Percentiles rank a stretch among this genome's conserved stretches.
Evolutionary conservation across 30 jellyfish, hydroid and myxozoan species (phyloP).

Genomic region (Turritopsis dohrnii): DNA sequence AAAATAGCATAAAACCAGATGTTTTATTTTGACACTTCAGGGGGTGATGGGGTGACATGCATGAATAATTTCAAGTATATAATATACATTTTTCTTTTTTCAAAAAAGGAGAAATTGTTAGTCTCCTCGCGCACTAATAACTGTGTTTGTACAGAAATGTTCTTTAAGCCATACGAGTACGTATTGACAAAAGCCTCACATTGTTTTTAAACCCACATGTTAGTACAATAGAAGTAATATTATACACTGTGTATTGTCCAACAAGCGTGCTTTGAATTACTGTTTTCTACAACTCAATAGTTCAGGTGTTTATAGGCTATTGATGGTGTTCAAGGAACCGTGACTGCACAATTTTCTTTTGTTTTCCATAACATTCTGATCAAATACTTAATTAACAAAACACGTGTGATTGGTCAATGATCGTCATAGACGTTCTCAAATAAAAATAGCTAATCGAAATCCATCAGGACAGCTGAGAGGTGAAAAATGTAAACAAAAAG

Average conservation of each 20-base stretch:
- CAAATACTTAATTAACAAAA: slow-evolving; percentile 1
- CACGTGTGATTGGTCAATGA: slow-evolving; percentile 14
- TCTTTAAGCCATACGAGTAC: no score
- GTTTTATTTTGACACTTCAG: no score
- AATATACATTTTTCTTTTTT: no score
- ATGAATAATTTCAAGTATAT: no score
- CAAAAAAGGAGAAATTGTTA: no score
- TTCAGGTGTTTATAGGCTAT: slow-evolving; percentile 9
- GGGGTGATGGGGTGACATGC: no score
- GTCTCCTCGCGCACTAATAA: no score
- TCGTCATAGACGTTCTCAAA: not conserved
- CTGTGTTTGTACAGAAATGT: no score
- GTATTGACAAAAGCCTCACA: no score
- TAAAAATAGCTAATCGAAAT: not conserved
- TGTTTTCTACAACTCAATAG: not conserved
- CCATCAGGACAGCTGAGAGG: slow-evolving; percentile 23
- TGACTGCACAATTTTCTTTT: not conserved
- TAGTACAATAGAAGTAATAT: not conserved
- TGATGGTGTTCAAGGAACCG: slow-evolving; percentile 13
- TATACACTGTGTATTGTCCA: no score
- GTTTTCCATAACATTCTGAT: not conserved
- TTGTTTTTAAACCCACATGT: not conserved
- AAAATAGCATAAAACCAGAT: no score
- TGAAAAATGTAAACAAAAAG: not conserved
- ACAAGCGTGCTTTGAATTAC: not conserved